These are phyloP conservation scores for Zoanthus sansibaricus DNA, from an alignment of 92 coral and sea anemone species.

Conservation along the genomic window DNA sequence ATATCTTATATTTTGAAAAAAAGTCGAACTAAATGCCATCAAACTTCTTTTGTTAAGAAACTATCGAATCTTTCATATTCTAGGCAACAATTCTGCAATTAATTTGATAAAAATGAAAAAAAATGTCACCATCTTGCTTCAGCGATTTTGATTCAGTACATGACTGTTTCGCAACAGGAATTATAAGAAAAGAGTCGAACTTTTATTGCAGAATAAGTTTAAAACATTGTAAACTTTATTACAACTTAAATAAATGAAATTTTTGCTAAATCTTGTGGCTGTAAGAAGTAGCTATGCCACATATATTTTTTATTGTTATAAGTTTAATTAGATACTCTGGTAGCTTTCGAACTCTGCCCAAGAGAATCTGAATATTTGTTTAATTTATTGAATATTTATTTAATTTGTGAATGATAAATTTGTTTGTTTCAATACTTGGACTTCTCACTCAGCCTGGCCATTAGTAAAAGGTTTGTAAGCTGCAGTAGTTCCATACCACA, in stretches of 20 bases:
- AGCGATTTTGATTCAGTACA: constrained; percentile 15
- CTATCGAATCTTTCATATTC: not conserved
- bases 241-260: not conserved
- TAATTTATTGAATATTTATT: too few species aligned
- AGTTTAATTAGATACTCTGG: not conserved
- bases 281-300: not conserved
- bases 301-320: not conserved
- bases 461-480: too few species aligned
- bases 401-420: too few species aligned
- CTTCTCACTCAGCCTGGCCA: too few species aligned
- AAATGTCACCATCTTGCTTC: not conserved
- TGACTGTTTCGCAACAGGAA: constrained; percentile 21
- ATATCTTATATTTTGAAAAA: not conserved
- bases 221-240: not conserved
- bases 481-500: too few species aligned
- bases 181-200: not conserved
- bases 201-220: not conserved
- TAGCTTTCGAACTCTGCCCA: not conserved
- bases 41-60: not conserved
- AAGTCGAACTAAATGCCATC: not conserved
- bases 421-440: too few species aligned
- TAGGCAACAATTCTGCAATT: not conserved
- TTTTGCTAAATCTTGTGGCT: not conserved
- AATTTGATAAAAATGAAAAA: not conserved
- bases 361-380: not conserved